Evolutionary conservation across 2,113 vertebrate genomes (phyloP).

Genomic region (Alaudala cheleensis): DNA sequence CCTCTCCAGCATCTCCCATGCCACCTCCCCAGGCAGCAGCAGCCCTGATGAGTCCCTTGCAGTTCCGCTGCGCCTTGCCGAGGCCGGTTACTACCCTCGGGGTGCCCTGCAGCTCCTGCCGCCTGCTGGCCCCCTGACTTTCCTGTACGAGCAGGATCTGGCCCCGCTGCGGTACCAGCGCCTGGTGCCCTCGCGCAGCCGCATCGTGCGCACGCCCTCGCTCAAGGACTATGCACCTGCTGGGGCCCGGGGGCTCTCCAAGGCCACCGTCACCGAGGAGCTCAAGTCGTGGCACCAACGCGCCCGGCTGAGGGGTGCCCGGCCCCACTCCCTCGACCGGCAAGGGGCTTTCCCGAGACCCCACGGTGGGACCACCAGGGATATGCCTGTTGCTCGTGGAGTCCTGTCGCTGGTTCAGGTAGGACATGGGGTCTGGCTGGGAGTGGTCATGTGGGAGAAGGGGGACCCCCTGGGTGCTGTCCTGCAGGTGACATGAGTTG

Average conservation of each 20-base stretch:
- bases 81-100: neutral
- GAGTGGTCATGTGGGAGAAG: neutral
- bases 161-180: constrained; percentile 40
- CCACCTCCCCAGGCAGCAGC: constrained; percentile 17
- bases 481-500: neutral
- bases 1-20: constrained; percentile 6
- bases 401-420: neutral
- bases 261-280: neutral
- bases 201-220: constrained; percentile 48
- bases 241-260: neutral
- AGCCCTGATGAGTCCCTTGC: constrained; percentile 6
- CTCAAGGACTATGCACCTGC: neutral
- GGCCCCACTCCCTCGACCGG: constrained; percentile 32
- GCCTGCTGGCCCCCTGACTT: neutral
- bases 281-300: constrained; percentile 40
- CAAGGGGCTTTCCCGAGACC: neutral
- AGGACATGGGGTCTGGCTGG: neutral
- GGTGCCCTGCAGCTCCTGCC: neutral
- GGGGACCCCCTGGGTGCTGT: neutral
- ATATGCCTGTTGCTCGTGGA: neutral
- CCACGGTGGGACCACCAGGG: neutral
- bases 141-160: constrained; percentile 45
- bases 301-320: neutral
- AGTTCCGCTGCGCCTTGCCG: rapidly evolving
- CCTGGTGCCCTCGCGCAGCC: constrained; percentile 43